These are phyloP conservation scores for Drosophila paranaensis DNA, from an alignment of 2,888 invertebrate species.

Conservation along the genomic window DNA sequence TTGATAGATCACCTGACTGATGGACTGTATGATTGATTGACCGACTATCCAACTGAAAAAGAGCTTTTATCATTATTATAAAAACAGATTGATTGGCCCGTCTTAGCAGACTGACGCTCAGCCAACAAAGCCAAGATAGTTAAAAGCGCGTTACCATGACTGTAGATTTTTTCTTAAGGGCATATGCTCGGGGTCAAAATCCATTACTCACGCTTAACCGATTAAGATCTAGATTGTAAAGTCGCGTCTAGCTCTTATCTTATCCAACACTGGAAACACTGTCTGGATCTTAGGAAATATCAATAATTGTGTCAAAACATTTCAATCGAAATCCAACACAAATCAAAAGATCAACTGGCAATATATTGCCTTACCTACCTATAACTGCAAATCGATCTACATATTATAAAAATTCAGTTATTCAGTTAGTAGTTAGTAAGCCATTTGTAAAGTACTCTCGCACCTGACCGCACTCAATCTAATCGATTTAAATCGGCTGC, in stretches of 20 bases:
- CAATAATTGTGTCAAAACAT: neutral
- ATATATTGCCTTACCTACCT: too few species aligned
- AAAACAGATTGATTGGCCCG: too few species aligned
- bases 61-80: too few species aligned
- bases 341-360: neutral
- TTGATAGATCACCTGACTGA: neutral
- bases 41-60: neutral
- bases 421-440: too few species aligned
- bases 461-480: neutral
- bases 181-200: neutral
- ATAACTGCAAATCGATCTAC: too few species aligned
- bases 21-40: neutral
- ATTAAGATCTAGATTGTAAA: neutral
- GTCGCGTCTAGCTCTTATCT: constrained; percentile 1
- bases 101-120: too few species aligned
- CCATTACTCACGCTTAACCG: neutral
- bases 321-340: neutral
- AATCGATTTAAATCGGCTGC: neutral
- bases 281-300: neutral
- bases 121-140: neutral
- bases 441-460: too few species aligned
- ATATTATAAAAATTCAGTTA: too few species aligned
- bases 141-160: neutral
- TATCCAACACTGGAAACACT: neutral
- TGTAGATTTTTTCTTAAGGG: neutral